These are phyloP conservation scores for Asbolus verrucosus DNA, from an alignment of 1,140 invertebrate species.

Conservation along the genomic window DNA sequence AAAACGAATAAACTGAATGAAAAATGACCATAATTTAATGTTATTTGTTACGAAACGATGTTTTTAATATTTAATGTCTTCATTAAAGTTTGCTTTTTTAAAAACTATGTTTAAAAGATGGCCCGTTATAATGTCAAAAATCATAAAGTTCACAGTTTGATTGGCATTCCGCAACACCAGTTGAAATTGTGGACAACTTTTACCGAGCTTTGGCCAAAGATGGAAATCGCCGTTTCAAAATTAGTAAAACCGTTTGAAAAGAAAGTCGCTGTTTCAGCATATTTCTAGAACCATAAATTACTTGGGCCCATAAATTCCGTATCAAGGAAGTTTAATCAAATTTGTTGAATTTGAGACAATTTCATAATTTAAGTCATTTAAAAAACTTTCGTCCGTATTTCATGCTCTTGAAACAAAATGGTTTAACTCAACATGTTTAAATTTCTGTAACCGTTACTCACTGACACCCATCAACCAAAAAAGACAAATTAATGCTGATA, in stretches of 20 bases:
- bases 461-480: constrained; percentile 17
- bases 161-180: not conserved
- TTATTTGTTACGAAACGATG: constrained; percentile 3
- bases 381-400: constrained; percentile 5
- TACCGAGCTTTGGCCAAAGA: too few relatives aligned
- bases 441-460: not conserved
- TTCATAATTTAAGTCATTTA: not conserved
- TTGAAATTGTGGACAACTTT: too few relatives aligned
- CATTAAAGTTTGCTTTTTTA: constrained; percentile 5
- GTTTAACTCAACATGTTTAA: constrained; percentile 12
- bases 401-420: not conserved
- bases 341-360: not conserved
- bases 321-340: not conserved
- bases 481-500: constrained; percentile 29
- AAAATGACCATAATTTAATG: not conserved
- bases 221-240: too few relatives aligned
- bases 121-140: not conserved
- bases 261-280: too few relatives aligned
- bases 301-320: too few relatives aligned
- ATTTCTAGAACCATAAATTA: too few relatives aligned
- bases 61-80: constrained; percentile 14
- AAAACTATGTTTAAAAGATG: not conserved
- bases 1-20: constrained; percentile 23
- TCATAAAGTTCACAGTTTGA: not conserved
- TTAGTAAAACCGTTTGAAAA: too few relatives aligned